These are phyloP conservation scores for Thamnophis sirtalis DNA, from an alignment of 2,113 vertebrate species.

Conservation along the genomic window DNA sequence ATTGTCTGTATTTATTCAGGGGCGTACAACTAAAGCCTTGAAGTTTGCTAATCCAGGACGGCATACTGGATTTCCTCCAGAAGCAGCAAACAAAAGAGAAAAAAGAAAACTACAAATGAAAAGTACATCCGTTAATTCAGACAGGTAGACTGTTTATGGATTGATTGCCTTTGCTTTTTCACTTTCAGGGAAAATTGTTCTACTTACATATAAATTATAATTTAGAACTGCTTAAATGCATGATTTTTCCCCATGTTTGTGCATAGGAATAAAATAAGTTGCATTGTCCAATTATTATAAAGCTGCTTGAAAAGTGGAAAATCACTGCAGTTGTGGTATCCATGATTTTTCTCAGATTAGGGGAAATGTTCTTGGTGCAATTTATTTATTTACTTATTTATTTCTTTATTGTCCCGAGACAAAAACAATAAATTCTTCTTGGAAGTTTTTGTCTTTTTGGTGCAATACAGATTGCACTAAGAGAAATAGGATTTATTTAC, in stretches of 20 bases:
- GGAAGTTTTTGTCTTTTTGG: background rate
- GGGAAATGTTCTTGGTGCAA: background rate
- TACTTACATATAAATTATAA: background rate
- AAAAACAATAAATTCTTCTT: background rate
- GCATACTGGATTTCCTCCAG: slow-evolving; percentile 77
- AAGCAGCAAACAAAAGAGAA: slow-evolving; percentile 77
- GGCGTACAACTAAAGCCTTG: slow-evolving; percentile 78
- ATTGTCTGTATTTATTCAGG: slow-evolving; percentile 65
- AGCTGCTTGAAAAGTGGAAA: background rate
- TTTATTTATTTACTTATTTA: too few species aligned
- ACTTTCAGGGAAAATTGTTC: background rate
- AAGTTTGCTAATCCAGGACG: slow-evolving; percentile 80
- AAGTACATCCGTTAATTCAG: slow-evolving; percentile 61
- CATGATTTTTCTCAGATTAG: background rate
- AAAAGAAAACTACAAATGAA: slow-evolving; percentile 74
- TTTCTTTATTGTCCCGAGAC: background rate
- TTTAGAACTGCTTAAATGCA: background rate
- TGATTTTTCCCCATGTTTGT: background rate
- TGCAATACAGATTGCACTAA: background rate
- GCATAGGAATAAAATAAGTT: background rate
- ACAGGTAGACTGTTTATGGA: slow-evolving; percentile 65
- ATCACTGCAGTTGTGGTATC: background rate
- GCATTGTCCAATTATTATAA: background rate
- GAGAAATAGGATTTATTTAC: background rate
- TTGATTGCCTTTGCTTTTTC: background rate